Percentiles rank a stretch among this genome's conserved stretches.
These are phyloP conservation scores for Marasmarcha lunaedactyla DNA, from an alignment of 2,888 invertebrate species.

Conservation along the genomic window DNA sequence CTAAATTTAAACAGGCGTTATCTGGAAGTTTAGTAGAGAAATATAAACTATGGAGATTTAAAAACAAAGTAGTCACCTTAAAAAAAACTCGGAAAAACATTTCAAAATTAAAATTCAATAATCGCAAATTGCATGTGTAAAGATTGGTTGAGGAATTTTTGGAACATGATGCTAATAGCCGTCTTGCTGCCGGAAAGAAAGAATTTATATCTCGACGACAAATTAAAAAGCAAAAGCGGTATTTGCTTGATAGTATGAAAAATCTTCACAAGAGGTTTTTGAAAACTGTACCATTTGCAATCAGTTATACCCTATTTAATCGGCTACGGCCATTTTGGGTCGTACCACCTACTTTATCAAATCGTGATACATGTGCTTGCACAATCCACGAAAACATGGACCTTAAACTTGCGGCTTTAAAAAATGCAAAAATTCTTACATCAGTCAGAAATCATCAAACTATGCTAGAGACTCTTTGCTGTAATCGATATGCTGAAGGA, in stretches of 20 bases:
- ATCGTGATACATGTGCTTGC: neutral
- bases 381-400: conserved; percentile 5
- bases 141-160: neutral
- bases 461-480: conserved; percentile 16
- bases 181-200: conserved; percentile 18
- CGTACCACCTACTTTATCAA: no score
- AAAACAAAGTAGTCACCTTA: conserved; percentile 6
- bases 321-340: no score
- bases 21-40: conserved; percentile 12
- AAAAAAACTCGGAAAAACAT: neutral
- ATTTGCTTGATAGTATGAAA: conserved; percentile 13
- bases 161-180: conserved; percentile 11
- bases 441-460: conserved; percentile 17
- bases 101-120: no score
- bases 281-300: conserved; percentile 2
- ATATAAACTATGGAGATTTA: conserved; percentile 10
- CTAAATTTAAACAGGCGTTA: conserved; percentile 9
- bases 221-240: conserved; percentile 15
- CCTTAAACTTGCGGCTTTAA: conserved; percentile 12
- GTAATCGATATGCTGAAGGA: conserved; percentile 16
- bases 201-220: conserved; percentile 16
- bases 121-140: no score
- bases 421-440: conserved; percentile 15
- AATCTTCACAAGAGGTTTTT: conserved; percentile 18
- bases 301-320: neutral